A percentile compares a stretch with the other conserved stretches of the same genome.
phyloP scores from a whole-genome alignment of 92 coral and sea anemone genomes.

The Parazoanthus swiftii region DNA sequence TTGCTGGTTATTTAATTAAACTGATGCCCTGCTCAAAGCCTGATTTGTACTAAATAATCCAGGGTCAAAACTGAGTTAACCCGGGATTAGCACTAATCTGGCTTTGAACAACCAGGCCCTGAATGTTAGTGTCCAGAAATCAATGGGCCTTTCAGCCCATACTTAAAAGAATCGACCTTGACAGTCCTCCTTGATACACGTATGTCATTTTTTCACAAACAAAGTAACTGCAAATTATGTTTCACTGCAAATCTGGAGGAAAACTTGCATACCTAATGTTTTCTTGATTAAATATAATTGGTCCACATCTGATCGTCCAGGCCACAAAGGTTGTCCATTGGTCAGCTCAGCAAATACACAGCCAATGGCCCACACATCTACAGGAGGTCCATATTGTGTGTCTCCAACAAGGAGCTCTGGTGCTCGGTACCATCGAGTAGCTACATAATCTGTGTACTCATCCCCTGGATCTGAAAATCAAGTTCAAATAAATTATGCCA shows the following conservation, averaged over 20 bases:
- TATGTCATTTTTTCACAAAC: too few relatives aligned
- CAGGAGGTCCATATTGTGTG: conserved; percentile 87
- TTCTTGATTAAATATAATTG: conserved; percentile 89
- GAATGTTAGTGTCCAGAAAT: too few relatives aligned
- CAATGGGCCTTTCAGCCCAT: too few relatives aligned
- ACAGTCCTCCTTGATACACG: too few relatives aligned
- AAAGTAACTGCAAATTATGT: neutral
- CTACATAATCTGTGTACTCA: conserved; percentile 97
- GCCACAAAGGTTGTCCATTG: conserved; percentile 94
- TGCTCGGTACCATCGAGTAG: conserved; percentile 98
- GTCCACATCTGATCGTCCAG: conserved; percentile 95
- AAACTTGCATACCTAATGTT: conserved; percentile 73
- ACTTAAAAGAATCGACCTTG: too few relatives aligned
- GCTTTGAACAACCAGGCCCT: too few relatives aligned
- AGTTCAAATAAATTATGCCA: neutral
- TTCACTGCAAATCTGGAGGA: neutral
- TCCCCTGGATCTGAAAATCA: conserved; percentile 73
- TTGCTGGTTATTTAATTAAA: too few relatives aligned
- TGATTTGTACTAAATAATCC: too few relatives aligned
- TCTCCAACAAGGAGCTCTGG: conserved; percentile 97
- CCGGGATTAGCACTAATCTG: too few relatives aligned
- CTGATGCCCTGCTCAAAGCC: too few relatives aligned
- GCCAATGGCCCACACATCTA: conserved; percentile 99
- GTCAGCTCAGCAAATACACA: conserved; percentile 95
- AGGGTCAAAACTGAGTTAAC: too few relatives aligned